These are phyloP conservation scores for Cosmia trapezina DNA, from an alignment of 2,888 invertebrate genomes.

Conservation along the genomic window DNA sequence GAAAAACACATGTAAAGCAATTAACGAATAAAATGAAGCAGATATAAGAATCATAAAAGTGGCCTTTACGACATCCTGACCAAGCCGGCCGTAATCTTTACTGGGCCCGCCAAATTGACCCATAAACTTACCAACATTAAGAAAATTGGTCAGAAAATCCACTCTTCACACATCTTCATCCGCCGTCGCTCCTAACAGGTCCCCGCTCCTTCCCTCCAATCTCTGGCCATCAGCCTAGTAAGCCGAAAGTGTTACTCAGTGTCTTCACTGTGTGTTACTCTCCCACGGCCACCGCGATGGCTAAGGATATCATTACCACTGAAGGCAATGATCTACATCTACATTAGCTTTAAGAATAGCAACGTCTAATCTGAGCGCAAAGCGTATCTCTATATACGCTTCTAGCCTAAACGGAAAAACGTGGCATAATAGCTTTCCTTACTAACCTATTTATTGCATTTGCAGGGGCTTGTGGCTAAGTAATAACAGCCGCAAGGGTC, in stretches of 20 bases:
- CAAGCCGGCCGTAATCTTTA: constrained; percentile 51
- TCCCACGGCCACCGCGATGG: too few relatives aligned
- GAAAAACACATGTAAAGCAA: constrained; percentile 30
- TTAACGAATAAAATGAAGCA: constrained; percentile 31
- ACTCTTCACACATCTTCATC: neutral
- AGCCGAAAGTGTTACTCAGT: too few relatives aligned
- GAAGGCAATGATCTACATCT: too few relatives aligned
- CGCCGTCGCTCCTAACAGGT: too few relatives aligned
- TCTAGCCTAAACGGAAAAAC: too few relatives aligned
- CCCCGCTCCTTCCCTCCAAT: too few relatives aligned
- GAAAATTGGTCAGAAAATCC: constrained; percentile 6
- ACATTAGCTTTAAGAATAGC: too few relatives aligned
- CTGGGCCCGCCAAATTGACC: constrained; percentile 46
- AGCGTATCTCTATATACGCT: too few relatives aligned
- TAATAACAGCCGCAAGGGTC: too few relatives aligned
- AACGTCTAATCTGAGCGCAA: neutral
- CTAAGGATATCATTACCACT: too few relatives aligned
- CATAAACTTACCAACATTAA: constrained; percentile 42
- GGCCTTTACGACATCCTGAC: constrained; percentile 28
- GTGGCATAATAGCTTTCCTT: neutral
- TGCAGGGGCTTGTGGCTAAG: neutral
- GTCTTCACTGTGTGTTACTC: too few relatives aligned
- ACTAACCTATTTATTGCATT: neutral
- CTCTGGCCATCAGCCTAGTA: too few relatives aligned
- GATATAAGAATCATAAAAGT: constrained; percentile 42